Evolutionary conservation across 2,797 vertebrate species (phyloP).

Genomic region (Cryptoblepharus egeriae): DNA sequence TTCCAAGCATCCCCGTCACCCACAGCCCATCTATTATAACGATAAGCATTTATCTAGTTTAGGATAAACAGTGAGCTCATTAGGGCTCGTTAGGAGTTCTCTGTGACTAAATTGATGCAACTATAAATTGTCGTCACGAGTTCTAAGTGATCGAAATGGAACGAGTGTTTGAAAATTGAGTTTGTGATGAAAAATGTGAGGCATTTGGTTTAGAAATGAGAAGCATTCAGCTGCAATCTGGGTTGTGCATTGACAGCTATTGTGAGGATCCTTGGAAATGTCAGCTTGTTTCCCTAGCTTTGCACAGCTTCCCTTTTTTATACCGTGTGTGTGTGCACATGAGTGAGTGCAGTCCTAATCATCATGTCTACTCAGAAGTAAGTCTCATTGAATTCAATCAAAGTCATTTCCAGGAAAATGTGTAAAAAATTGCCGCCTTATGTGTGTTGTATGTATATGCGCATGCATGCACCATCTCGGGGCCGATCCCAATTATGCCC

Average conservation of each 20-base stretch:
- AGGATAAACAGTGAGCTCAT: neutral
- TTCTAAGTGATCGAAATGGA: neutral
- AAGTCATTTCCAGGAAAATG: no score
- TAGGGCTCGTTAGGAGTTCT: neutral
- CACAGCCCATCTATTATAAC: neutral
- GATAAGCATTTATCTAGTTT: neutral
- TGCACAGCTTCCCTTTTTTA: accelerated
- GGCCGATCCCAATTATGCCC: accelerated
- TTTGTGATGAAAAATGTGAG: neutral
- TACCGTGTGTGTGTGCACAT: no score
- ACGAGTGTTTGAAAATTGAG: neutral
- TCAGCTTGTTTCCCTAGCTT: neutral
- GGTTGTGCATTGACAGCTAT: accelerated
- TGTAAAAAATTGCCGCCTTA: no score
- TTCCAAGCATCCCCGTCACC: no score
- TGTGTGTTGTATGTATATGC: no score
- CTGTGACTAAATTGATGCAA: neutral
- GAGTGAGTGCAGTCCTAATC: no score
- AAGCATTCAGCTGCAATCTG: neutral
- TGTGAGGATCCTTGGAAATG: neutral
- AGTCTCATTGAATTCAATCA: no score
- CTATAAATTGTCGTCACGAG: neutral
- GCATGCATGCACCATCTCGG: neutral
- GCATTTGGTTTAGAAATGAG: neutral
- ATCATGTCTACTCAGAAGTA: no score